Base-by-base conservation (phyloP, 2,113 vertebrate genomes). In the Amphiprion percula region DNA sequence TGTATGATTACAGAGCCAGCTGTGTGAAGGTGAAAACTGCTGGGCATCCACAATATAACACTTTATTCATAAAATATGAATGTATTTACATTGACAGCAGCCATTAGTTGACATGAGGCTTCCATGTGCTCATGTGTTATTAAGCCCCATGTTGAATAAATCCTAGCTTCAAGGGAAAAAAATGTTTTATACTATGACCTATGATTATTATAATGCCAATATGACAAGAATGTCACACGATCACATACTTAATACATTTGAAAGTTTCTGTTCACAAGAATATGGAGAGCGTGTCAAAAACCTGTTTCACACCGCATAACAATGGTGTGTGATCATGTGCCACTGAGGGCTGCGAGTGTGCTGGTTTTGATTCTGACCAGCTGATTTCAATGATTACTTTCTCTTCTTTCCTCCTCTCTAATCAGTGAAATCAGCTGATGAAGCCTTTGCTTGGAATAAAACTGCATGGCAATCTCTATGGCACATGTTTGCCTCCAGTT, bases 381-480 rank as follows among this genome's bases (percentile, higher is more conserved):
- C 83, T 89, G 80, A 87, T 77, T 89, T 69, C 68, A 77, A 80
- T 84, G 75, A 87, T 71, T 62, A 64, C 17, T 61, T 68, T 82
- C 50, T 77, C 55, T 23, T 77, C 69, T 78, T 79, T 73, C 70
- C 65, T 59, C 56, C 26, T 77, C 66, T 77, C 15, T 83, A 87
- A 88, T 88, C 77, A 87, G 75, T 14, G 72, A 74, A 90, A 79
- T 87, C 79, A 80, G 61, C 74, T 79, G 68, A 88, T 88, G 80
- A 83, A 77, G 72, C 26, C 49, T 56, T 60, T 66, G 30, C 61
- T 74, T 77, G 69, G 74, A 76, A 68, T 56, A 24, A 85, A 85
- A 77, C 19, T 10, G 30, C 70, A 79, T 79, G 77, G 79, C 75
- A 85, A 83, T 55, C 63, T 85, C 70, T 15, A 26, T 68, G 62